Evolutionary conservation across 2,113 vertebrate species (phyloP).

Genomic region (Merops nubicus): DNA sequence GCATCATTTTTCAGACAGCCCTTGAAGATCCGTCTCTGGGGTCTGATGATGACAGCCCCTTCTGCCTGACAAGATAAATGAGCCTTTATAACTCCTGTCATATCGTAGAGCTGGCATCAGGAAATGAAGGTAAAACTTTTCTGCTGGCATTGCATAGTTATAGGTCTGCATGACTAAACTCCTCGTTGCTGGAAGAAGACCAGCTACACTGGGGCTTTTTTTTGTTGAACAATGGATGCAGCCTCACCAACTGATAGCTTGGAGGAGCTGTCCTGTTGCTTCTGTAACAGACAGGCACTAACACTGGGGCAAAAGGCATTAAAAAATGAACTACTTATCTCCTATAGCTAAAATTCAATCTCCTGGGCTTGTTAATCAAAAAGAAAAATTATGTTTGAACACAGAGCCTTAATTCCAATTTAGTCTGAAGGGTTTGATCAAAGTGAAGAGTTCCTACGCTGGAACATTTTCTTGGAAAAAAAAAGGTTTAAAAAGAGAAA

Average conservation of each 20-base stretch:
- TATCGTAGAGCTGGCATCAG: neutral
- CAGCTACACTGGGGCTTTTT: neutral
- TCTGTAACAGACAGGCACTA: neutral
- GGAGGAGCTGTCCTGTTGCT: neutral
- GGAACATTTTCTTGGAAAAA: neutral
- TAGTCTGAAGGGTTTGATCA: neutral
- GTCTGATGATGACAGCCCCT: neutral
- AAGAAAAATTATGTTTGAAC: neutral
- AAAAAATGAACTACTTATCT: neutral
- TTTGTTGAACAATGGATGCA: neutral
- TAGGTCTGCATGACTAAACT: neutral
- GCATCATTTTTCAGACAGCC: constrained; percentile 35
- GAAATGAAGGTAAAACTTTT: constrained; percentile 59
- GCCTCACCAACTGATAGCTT: neutral
- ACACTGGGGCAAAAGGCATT: neutral
- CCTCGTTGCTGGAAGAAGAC: neutral
- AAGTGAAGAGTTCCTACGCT: neutral
- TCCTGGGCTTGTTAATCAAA: neutral
- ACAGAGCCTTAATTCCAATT: neutral
- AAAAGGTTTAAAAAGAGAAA: neutral
- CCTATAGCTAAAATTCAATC: neutral
- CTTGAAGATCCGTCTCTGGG: constrained; percentile 6
- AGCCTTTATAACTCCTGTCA: constrained; percentile 49
- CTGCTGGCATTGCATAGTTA: constrained; percentile 38
- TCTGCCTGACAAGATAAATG: constrained; percentile 40